A percentile compares a stretch with the other conserved stretches of the same genome.
Evolutionary conservation across 1,140 invertebrate genomes (phyloP).

Genomic region (Dreissena rostriformis): DNA sequence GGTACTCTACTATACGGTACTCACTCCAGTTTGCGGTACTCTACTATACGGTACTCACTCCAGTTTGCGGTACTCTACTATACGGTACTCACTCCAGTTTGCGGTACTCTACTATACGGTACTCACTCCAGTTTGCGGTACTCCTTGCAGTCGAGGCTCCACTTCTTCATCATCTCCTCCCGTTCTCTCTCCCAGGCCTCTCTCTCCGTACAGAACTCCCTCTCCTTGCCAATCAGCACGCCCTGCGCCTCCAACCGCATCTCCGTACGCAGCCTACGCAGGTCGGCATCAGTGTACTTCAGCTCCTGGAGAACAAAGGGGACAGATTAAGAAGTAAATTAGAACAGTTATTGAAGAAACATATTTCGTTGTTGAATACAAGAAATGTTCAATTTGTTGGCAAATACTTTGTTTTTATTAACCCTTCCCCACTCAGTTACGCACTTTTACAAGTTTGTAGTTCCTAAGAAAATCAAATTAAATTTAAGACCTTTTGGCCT

Average conservation of each 20-base stretch:
- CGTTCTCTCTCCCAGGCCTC: conserved; percentile 13
- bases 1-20: too few species aligned
- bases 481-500: too few species aligned
- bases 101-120: background rate
- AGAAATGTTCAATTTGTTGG: too few species aligned
- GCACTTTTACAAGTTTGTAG: too few species aligned
- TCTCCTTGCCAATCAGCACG: conserved; percentile 21
- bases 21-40: too few species aligned
- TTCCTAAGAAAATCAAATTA: too few species aligned
- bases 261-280: conserved; percentile 10
- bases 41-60: too few species aligned
- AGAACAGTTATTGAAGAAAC: background rate
- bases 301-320: conserved; percentile 16
- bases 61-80: too few species aligned
- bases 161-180: background rate
- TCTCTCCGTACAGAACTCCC: conserved; percentile 21
- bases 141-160: background rate
- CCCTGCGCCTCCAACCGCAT: conserved; percentile 27
- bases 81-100: too few species aligned
- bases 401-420: too few species aligned
- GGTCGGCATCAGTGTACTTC: conserved; percentile 37
- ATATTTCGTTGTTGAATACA: too few species aligned
- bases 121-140: conserved; percentile 20
- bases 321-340: background rate
- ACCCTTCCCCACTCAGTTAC: too few species aligned